A percentile compares a stretch with the other conserved stretches of the same genome.
phyloP scores from a whole-genome alignment of 2,113 vertebrate genomes.

The Cyprinodon brontotheroides region DNA sequence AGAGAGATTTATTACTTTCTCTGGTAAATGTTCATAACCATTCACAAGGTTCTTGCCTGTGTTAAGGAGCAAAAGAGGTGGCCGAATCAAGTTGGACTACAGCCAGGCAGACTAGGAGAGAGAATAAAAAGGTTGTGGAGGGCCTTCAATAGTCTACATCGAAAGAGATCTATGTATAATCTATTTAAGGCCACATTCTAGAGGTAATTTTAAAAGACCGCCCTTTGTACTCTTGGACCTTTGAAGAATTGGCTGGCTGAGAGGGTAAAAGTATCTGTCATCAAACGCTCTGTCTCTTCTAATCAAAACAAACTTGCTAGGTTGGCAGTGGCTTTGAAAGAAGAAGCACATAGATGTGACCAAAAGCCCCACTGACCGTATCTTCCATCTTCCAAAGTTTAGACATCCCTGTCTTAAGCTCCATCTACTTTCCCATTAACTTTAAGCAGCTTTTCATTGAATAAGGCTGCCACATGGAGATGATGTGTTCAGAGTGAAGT shows the following conservation, averaged over 20 bases:
- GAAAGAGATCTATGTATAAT: slow-evolving; percentile 26
- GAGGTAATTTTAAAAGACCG: slow-evolving; percentile 27
- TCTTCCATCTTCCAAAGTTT: slow-evolving; percentile 24
- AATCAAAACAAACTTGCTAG: slow-evolving; percentile 36
- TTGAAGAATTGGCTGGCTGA: not conserved
- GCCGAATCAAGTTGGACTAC: slow-evolving; percentile 9
- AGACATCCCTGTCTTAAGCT: not conserved
- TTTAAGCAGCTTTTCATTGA: too few relatives aligned
- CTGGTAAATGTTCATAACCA: slow-evolving; percentile 22
- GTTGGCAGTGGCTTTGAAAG: slow-evolving; percentile 33
- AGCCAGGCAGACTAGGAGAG: slow-evolving; percentile 20
- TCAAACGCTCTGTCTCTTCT: slow-evolving; percentile 25
- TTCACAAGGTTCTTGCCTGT: slow-evolving; percentile 21
- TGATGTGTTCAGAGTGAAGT: not conserved
- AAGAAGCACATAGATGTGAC: slow-evolving; percentile 39
- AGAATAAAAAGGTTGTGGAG: slow-evolving; percentile 19
- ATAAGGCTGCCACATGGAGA: not conserved
- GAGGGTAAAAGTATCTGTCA: slow-evolving; percentile 17
- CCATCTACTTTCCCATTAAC: too few relatives aligned
- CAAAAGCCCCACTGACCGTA: slow-evolving; percentile 31
- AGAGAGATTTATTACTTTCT: slow-evolving; percentile 38
- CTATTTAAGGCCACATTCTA: slow-evolving; percentile 27
- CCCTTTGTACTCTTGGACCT: slow-evolving; percentile 21
- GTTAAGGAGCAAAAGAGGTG: slow-evolving; percentile 2
- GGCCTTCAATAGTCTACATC: slow-evolving; percentile 6